Evolutionary conservation across 2,113 vertebrate species (phyloP).

Genomic region (Ellobius talpinus): DNA sequence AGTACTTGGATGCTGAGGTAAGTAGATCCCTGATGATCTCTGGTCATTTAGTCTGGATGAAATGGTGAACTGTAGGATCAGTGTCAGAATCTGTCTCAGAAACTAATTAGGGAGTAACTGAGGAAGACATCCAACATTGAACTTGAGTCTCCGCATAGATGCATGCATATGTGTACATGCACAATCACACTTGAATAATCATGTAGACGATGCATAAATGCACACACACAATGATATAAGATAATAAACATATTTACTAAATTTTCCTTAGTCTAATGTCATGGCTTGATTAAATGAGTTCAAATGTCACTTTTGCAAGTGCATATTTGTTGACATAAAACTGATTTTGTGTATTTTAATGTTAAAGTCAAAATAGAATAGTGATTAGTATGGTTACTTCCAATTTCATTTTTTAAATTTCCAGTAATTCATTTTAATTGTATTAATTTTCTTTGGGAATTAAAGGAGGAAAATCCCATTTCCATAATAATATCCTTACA

Average conservation of each 20-base stretch:
- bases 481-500: background rate
- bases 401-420: slow-evolving; percentile 4
- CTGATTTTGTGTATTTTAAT: background rate
- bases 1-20: too few species aligned
- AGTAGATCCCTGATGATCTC: too few species aligned
- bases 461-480: background rate
- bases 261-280: background rate
- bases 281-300: background rate
- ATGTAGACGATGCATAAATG: too few species aligned
- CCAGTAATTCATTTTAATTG: background rate
- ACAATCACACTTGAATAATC: too few species aligned
- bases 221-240: too few species aligned
- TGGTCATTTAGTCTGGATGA: too few species aligned
- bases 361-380: background rate
- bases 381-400: background rate
- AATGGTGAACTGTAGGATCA: too few species aligned
- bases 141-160: too few species aligned
- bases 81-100: too few species aligned
- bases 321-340: background rate
- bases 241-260: background rate
- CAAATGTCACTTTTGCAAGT: background rate
- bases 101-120: too few species aligned
- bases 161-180: too few species aligned
- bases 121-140: too few species aligned
- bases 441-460: background rate